phyloP scores from a whole-genome alignment of 2,888 invertebrate genomes.

The Euproctis similis region DNA sequence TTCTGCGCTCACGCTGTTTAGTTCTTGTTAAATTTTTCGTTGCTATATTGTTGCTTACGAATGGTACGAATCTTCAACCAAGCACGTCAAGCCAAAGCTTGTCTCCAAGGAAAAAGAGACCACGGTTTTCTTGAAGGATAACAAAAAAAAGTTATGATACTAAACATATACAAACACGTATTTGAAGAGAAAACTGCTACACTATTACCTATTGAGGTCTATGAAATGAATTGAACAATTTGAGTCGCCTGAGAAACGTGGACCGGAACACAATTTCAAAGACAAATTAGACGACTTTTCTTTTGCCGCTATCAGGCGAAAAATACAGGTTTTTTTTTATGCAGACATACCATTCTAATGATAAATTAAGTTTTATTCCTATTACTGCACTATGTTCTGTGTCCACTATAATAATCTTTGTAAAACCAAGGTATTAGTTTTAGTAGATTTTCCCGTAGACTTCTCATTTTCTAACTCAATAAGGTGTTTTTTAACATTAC shows the following conservation, averaged over 20 bases:
- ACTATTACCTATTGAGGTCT: constrained; percentile 10
- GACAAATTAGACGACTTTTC: not conserved
- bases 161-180: constrained; percentile 19
- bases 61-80: constrained; percentile 10
- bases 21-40: constrained; percentile 5
- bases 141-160: constrained; percentile 16
- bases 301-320: not conserved
- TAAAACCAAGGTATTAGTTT: constrained; percentile 5
- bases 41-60: not conserved
- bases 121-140: constrained; percentile 6
- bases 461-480: constrained; percentile 15
- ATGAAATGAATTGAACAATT: constrained; percentile 17
- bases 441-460: no score
- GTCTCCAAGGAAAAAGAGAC: constrained; percentile 17
- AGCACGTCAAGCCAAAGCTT: constrained; percentile 14
- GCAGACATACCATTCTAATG: constrained; percentile 3
- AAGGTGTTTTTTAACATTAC: constrained; percentile 15
- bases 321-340: constrained; percentile 3
- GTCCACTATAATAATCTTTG: constrained; percentile 4
- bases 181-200: constrained; percentile 15
- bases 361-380: constrained; percentile 20
- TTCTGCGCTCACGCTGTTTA: constrained; percentile 9
- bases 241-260: constrained; percentile 11
- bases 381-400: constrained; percentile 14
- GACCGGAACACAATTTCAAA: constrained; percentile 20